Percentiles rank a stretch among this genome's conserved stretches.
phyloP scores from a whole-genome alignment of 2,888 invertebrate species.

The Cantharis flavilabris region DNA sequence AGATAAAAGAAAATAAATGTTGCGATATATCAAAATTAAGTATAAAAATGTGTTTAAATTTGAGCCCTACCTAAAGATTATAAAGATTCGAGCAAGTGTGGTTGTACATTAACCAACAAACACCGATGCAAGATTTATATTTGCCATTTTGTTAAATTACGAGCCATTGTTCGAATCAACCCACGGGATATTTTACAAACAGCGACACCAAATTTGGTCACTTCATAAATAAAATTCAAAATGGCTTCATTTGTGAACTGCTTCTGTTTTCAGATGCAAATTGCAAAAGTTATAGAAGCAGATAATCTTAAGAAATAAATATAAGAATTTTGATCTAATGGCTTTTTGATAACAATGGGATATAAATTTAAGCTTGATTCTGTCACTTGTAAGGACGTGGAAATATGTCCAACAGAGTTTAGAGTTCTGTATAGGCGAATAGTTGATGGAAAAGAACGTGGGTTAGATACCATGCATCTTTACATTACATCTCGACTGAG shows the following conservation, averaged over 20 bases:
- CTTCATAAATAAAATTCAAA: conserved; percentile 57
- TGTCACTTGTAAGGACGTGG: conserved; percentile 19
- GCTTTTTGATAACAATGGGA: conserved; percentile 11
- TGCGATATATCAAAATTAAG: background rate
- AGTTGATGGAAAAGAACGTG: conserved; percentile 52
- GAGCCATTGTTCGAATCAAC: conserved; percentile 53
- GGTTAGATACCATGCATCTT: conserved; percentile 55
- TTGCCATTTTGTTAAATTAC: conserved; percentile 53
- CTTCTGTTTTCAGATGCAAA: conserved; percentile 38
- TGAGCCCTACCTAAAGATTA: conserved; percentile 21
- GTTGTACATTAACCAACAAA: conserved; percentile 49
- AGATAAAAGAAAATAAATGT: background rate
- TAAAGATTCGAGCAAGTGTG: conserved; percentile 48
- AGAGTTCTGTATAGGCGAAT: conserved; percentile 33
- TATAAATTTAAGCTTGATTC: conserved; percentile 8
- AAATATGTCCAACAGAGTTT: conserved; percentile 13
- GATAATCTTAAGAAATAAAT: background rate
- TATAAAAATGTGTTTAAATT: background rate
- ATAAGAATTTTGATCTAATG: background rate
- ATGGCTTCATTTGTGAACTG: conserved; percentile 56
- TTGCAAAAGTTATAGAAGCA: background rate
- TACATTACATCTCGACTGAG: conserved; percentile 53
- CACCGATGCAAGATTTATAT: conserved; percentile 49
- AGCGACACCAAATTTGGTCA: conserved; percentile 58
- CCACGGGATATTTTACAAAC: conserved; percentile 55